phyloP scores from a whole-genome alignment of 2,113 vertebrate genomes.

The Lagopus leucura region DNA sequence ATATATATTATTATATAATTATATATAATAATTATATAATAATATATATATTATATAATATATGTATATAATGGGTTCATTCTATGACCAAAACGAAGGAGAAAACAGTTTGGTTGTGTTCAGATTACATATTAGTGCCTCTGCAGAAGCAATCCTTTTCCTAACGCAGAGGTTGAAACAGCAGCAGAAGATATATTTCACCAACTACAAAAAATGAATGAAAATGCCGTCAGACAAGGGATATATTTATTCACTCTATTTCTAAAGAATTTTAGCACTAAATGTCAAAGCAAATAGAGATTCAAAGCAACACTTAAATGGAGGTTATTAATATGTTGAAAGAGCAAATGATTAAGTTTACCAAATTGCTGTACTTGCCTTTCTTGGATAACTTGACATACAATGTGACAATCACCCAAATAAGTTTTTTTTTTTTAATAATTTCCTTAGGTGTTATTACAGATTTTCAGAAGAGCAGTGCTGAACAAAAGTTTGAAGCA shows the following conservation, averaged over 20 bases:
- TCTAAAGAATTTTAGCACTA: not conserved
- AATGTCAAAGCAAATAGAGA: not conserved
- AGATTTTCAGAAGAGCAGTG: not conserved
- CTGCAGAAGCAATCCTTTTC: not conserved
- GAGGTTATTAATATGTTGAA: not conserved
- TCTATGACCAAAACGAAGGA: not conserved
- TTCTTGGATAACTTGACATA: not conserved
- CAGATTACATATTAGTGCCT: not conserved
- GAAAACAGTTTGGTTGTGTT: not conserved
- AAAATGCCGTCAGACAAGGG: not conserved
- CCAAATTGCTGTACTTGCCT: not conserved
- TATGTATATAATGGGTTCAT: not conserved
- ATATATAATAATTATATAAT: too few species aligned
- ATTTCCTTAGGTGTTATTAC: not conserved
- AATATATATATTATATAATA: too few species aligned
- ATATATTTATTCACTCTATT: not conserved
- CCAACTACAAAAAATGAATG: not conserved
- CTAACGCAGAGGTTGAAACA: not conserved
- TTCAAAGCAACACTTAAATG: not conserved
- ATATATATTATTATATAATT: too few species aligned
- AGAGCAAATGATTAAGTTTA: not conserved
- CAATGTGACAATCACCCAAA: not conserved
- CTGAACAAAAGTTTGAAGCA: not conserved
- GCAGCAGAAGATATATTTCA: not conserved
- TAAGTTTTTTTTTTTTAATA: not conserved